Percentiles rank a stretch among this genome's conserved stretches.
Conservation (phyloP, 2,113 vertebrate genomes). For the human (Homo sapiens) region GRCh38 chr6:166406001-166406500, state of each 20-base stretch:
- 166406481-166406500: too few species aligned
- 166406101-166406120: not conserved
- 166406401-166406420: too few species aligned
- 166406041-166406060: not conserved
- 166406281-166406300: not conserved
- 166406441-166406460: too few species aligned
- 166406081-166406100: not conserved
- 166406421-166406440: too few species aligned
- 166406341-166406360: accelerated
- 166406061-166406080: not conserved
- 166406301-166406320: too few species aligned
- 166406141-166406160: not conserved
- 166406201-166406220: not conserved
- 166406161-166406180: not conserved
- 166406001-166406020: not conserved
- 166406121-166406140: not conserved
- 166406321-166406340: too few species aligned
- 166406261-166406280: not conserved
- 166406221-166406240: not conserved
- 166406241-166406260: not conserved
- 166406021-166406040: not conserved
- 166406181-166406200: not conserved
- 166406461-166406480: too few species aligned
- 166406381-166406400: too few species aligned
- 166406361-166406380: too few species aligned